Percentiles rank a stretch among this genome's conserved stretches.
Evolutionary conservation across 37 sponge, comb jelly and placozoan species (phyloP).

Genomic region (Beroe ovata): DNA sequence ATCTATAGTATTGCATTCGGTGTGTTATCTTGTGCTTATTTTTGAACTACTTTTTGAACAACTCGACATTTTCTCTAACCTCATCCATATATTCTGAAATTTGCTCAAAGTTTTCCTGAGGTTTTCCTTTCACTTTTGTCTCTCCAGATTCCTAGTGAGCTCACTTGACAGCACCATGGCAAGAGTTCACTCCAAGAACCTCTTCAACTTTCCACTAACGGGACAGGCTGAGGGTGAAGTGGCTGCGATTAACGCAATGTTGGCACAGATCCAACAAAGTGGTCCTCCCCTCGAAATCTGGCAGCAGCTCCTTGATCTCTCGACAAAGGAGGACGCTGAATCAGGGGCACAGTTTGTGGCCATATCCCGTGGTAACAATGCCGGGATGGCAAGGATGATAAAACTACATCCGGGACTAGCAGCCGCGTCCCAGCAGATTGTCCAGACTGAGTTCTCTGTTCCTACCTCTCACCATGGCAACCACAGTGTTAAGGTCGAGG

Average conservation of each 20-base stretch:
- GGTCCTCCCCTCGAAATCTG: slow-evolving; percentile 15
- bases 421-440: not conserved
- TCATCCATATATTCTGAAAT: too few species aligned
- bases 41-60: too few species aligned
- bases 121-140: too few species aligned
- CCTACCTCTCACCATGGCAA: slow-evolving; percentile 1
- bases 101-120: too few species aligned
- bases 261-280: not conserved
- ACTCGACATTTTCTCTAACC: too few species aligned
- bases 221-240: slow-evolving; percentile 13
- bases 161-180: not conserved
- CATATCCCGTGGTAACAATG: slow-evolving; percentile 9
- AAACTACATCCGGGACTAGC: not conserved
- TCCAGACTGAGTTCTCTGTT: not conserved
- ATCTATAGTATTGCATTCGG: too few species aligned
- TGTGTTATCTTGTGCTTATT: too few species aligned
- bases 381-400: not conserved
- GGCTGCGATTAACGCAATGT: not conserved
- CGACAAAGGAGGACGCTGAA: not conserved
- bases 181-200: slow-evolving; percentile 11
- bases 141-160: too few species aligned
- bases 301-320: not conserved
- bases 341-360: not conserved
- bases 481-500: not conserved
- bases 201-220: slow-evolving; percentile 40